These are phyloP conservation scores for Stegostoma tigrinum DNA, from an alignment of 2,113 vertebrate genomes.

Conservation along the genomic window DNA sequence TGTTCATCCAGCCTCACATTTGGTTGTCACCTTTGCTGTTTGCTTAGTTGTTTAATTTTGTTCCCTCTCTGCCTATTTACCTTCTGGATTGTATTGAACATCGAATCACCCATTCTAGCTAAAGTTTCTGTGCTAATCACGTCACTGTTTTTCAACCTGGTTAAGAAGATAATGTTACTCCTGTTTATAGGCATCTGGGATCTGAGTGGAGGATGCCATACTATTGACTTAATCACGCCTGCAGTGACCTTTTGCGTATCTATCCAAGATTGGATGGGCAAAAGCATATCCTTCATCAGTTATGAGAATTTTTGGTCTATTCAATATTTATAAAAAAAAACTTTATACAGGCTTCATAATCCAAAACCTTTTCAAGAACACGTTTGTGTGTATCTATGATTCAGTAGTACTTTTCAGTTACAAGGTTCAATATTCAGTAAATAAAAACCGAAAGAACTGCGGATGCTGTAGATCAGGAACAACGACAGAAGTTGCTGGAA, in stretches of 20 bases:
- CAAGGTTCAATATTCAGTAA: no score
- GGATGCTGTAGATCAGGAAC: no score
- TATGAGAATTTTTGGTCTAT: not conserved
- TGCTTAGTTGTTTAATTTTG: not conserved
- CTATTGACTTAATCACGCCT: not conserved
- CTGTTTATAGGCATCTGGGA: not conserved
- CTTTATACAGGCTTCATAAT: not conserved
- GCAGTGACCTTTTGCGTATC: not conserved
- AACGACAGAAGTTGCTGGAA: no score
- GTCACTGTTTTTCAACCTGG: not conserved
- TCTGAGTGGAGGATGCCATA: not conserved
- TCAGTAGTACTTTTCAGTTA: no score
- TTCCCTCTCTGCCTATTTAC: not conserved
- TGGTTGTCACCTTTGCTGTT: not conserved
- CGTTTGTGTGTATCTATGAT: not conserved
- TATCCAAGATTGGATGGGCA: not conserved
- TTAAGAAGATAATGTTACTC: not conserved
- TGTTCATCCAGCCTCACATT: no score
- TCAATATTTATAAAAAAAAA: not conserved
- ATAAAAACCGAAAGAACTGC: no score
- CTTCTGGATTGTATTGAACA: not conserved
- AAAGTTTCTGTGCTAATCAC: not conserved
- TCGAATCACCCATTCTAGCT: not conserved
- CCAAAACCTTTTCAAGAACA: not conserved
- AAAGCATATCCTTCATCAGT: not conserved